Percentiles rank a stretch among this genome's conserved stretches.
These are phyloP conservation scores for Capromys pilorides DNA, from an alignment of 2,797 vertebrate species.

Conservation along the genomic window DNA sequence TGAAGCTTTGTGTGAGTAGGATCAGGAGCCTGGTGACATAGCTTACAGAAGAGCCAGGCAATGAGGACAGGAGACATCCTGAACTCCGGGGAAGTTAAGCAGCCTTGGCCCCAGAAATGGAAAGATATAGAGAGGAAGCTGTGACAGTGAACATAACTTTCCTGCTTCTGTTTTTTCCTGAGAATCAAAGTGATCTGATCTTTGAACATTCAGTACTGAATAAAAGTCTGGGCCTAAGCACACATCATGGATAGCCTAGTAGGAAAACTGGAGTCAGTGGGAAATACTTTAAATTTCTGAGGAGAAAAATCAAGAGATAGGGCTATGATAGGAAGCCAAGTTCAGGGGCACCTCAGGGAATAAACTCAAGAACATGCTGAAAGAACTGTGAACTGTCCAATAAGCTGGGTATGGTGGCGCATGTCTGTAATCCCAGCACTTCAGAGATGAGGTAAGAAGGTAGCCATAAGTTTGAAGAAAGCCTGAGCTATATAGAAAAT, in stretches of 20 bases:
- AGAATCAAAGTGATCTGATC: not conserved
- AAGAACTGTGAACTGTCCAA: not conserved
- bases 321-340: not conserved
- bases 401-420: not conserved
- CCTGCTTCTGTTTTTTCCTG: not conserved
- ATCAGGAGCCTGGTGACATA: not conserved
- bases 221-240: not conserved
- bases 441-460: not conserved
- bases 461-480: not conserved
- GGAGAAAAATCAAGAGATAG: not conserved
- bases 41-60: not conserved
- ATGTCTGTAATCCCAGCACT: not conserved
- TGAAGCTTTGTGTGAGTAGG: not conserved
- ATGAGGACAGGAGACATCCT: not conserved
- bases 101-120: not conserved
- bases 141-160: not conserved
- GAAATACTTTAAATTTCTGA: not conserved
- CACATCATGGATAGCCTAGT: not conserved
- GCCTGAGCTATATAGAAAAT: not conserved
- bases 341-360: not conserved
- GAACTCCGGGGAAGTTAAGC: not conserved
- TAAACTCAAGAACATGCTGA: not conserved
- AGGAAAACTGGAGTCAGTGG: not conserved
- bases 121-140: not conserved
- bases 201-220: not conserved